phyloP scores from a whole-genome alignment of 2,888 invertebrate species.

The Nudaria mundana region DNA sequence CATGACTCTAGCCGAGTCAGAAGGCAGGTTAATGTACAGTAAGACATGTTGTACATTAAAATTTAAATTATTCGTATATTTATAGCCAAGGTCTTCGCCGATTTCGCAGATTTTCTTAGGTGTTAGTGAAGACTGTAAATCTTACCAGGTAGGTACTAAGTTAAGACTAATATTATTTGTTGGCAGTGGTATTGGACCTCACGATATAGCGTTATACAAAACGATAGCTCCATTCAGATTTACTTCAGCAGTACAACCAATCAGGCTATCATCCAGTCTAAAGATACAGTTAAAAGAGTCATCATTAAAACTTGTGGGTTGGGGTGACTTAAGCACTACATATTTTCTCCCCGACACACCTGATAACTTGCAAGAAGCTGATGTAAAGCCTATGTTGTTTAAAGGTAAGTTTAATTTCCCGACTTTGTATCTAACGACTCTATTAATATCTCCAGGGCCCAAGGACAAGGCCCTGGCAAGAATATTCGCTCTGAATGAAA shows the following conservation, averaged over 20 bases:
- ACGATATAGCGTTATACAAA: conserved; percentile 79
- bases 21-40: no score
- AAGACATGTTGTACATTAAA: no score
- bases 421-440: no score
- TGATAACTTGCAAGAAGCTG: conserved; percentile 64
- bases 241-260: conserved; percentile 62
- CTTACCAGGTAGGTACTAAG: background rate
- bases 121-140: no score
- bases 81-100: no score
- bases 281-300: conserved; percentile 39
- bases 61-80: no score
- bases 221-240: conserved; percentile 51
- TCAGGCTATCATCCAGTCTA: conserved; percentile 58
- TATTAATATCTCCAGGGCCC: no score
- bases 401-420: conserved; percentile 47
- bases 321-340: conserved; percentile 71
- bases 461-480: no score
- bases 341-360: conserved; percentile 61
- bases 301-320: conserved; percentile 64
- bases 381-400: conserved; percentile 58
- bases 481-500: no score
- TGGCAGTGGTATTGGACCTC: conserved; percentile 56
- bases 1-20: no score
- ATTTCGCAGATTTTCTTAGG: no score
- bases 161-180: background rate